Percentiles rank a stretch among this genome's conserved stretches.
phyloP scores from a whole-genome alignment of 2,888 invertebrate genomes.

The Sinelater perroti region DNA sequence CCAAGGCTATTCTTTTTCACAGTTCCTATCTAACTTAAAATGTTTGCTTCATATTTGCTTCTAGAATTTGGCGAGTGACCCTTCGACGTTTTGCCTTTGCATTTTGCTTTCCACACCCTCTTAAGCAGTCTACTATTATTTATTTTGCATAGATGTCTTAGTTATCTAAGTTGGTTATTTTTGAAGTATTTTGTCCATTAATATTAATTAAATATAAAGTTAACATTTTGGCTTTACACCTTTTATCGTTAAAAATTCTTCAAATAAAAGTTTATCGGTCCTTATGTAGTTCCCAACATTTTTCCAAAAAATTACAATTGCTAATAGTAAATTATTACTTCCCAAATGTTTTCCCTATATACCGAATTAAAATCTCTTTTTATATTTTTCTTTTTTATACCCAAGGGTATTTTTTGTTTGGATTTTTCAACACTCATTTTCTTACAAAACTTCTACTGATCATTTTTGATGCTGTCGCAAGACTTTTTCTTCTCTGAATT shows the following conservation, averaged over 20 bases:
- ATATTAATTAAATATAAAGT: neutral
- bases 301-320: neutral
- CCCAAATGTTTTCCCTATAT: neutral
- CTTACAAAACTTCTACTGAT: no score
- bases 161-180: slow-evolving; percentile 3
- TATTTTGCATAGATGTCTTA: neutral
- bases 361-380: neutral
- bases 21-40: neutral
- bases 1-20: neutral
- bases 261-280: neutral
- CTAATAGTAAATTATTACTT: slow-evolving; percentile 1
- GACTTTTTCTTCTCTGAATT: no score
- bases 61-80: neutral
- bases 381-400: no score
- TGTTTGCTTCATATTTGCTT: neutral
- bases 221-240: neutral
- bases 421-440: no score
- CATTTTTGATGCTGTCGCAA: no score
- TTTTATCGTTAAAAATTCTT: slow-evolving; percentile 1
- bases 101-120: neutral
- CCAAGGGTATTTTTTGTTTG: no score
- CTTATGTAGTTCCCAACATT: neutral
- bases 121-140: neutral
- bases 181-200: neutral
- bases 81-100: neutral